phyloP scores from a whole-genome alignment of 2,113 vertebrate species.

The Dipodomys ordii region DNA sequence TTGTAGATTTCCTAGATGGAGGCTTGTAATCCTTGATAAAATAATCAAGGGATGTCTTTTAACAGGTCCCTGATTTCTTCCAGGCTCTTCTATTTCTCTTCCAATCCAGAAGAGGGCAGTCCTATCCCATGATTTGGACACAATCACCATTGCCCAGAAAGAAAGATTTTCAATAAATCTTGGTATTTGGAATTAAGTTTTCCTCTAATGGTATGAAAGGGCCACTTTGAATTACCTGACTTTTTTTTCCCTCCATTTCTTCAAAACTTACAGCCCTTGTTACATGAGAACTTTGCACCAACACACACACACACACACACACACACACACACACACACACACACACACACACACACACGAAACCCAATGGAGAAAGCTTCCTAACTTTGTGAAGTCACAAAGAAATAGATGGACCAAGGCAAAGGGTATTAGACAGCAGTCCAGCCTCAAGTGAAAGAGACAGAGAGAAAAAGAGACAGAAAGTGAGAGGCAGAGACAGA shows the following conservation, averaged over 20 bases:
- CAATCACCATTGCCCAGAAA: not conserved
- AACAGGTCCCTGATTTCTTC: not conserved
- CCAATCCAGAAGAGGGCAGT: slow-evolving; percentile 89
- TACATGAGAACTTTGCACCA: slow-evolving; percentile 25
- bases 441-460: not conserved
- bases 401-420: not conserved
- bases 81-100: slow-evolving; percentile 34
- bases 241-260: slow-evolving; percentile 51
- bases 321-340: no score
- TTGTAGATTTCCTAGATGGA: not conserved
- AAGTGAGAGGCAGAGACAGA: not conserved
- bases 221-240: slow-evolving; percentile 80
- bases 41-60: not conserved
- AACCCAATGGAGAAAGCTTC: not conserved
- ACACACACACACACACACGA: no score
- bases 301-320: no score
- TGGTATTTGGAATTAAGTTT: slow-evolving; percentile 81
- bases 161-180: slow-evolving; percentile 76
- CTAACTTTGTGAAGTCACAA: slow-evolving; percentile 47
- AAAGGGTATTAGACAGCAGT: not conserved
- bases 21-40: slow-evolving; percentile 15
- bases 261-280: slow-evolving; percentile 53
- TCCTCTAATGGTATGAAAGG: slow-evolving; percentile 76
- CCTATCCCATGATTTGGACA: slow-evolving; percentile 77
- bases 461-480: not conserved